Base-by-base conservation (phyloP, 2,888 invertebrate species). In the Rotaria socialis region DNA sequence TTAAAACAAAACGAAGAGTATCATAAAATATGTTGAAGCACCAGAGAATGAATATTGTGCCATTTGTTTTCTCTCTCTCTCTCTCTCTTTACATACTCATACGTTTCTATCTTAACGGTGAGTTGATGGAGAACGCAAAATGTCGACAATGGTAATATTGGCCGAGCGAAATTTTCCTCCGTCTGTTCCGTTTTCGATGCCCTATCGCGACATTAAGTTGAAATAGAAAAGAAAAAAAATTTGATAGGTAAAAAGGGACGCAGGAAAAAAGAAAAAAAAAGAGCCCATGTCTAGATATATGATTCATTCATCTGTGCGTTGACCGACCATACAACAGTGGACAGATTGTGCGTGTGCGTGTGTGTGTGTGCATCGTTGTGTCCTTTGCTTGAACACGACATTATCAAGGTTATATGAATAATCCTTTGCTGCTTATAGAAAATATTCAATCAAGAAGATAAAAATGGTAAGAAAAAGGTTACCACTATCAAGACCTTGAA, bases 341-440 rank as follows among this genome's bases (percentile, higher is more conserved):
- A 67, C 67, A 67, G 8, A 67, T 14, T 35, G 67, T 16, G 35
- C 2, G 35, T 35, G 35, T 35, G 35, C 2, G 35, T 35, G 35
- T 35, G 35, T 35, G 67, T 16, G 35, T 6, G 16, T 35, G 14
- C 6, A 35, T 27, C 14, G 67, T 67, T 27, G 67, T 67, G 67
- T 67, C 67, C 35, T 67, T 67, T 67, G 67, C 67, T 67, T 67
- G 14, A 35, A 67, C 67, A 27, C 67, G 67, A 67, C 27, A 67
- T 67, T 67, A 14, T 67, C 67, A 67, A 67, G 67, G 67, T 67
- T 52, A 11, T 67, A 67, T 67, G 35, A 67, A 67, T 67, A 67
- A 67, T 67, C 67, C 27, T 14, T n/a, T 52, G 35, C 27, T 35
- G 35, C 35, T 67, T 67, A 27, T 16, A 67, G 27, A 35, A 67